Percentiles rank a stretch among this genome's conserved stretches.
Conservation (phyloP, 2,888 invertebrate species). For the Eupithecia inturbata region DNA sequence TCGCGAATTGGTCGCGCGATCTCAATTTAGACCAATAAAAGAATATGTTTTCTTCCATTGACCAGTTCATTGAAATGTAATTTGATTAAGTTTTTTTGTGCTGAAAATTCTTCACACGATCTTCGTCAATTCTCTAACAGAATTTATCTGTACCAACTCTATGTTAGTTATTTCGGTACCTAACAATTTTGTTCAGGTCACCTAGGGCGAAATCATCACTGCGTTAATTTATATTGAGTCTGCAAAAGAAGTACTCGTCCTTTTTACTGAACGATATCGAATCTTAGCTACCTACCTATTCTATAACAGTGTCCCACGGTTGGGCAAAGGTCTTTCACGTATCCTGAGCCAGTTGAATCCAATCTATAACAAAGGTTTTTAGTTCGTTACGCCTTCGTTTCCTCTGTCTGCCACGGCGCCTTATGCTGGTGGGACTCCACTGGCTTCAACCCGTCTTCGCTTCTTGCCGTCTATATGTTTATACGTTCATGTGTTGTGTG, state of each 20-base stretch:
- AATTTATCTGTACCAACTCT: background rate
- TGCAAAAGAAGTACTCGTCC: background rate
- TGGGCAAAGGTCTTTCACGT: background rate
- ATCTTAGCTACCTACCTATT: background rate
- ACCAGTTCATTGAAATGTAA: constrained; percentile 18
- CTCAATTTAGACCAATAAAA: constrained; percentile 35
- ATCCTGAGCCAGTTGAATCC: background rate
- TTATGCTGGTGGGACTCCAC: background rate
- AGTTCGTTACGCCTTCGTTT: background rate
- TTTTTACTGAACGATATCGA: background rate
- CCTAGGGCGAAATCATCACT: background rate
- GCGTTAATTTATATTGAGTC: background rate
- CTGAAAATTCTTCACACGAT: constrained; percentile 12
- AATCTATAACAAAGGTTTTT: background rate
- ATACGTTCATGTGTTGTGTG: background rate
- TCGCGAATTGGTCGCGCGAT: constrained; percentile 41
- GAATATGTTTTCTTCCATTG: constrained; percentile 19
- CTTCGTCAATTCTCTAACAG: background rate
- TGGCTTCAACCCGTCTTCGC: background rate
- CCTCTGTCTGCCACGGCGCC: background rate
- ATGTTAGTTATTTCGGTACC: background rate
- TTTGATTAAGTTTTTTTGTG: constrained; percentile 20
- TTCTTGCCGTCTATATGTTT: background rate
- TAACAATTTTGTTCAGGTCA: background rate
- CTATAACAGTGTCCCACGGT: background rate